phyloP scores from a whole-genome alignment of 2,797 vertebrate genomes.

The Dromococcyx pavoninus region DNA sequence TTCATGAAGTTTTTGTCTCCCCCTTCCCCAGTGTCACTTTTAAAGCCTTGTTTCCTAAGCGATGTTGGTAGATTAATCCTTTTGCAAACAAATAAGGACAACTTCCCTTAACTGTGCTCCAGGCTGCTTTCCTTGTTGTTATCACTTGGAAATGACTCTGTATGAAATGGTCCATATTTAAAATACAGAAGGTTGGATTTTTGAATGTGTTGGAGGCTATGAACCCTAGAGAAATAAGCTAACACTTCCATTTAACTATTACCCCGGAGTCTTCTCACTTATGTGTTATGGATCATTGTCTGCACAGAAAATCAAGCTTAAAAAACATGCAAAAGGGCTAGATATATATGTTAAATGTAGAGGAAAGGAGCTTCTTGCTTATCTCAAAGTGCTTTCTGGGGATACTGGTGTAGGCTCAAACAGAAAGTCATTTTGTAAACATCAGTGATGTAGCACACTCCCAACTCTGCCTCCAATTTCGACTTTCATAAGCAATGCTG shows the following conservation, averaged over 20 bases:
- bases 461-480: background rate
- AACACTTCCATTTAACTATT: background rate
- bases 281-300: background rate
- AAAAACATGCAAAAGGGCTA: background rate
- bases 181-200: background rate
- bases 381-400: background rate
- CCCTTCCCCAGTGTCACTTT: background rate
- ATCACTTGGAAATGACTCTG: background rate
- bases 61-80: background rate
- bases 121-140: background rate
- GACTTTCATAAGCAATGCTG: background rate
- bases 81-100: slow-evolving; percentile 8
- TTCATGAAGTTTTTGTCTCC: background rate
- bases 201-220: background rate
- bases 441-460: background rate
- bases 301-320: background rate
- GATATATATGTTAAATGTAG: background rate
- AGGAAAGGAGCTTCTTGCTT: background rate
- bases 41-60: background rate
- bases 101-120: background rate
- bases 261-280: background rate
- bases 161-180: background rate
- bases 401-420: background rate
- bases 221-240: background rate
- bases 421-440: background rate